Evolutionary conservation across 2,888 invertebrate genomes (phyloP).

Genomic region (Eucera pruinosa): DNA sequence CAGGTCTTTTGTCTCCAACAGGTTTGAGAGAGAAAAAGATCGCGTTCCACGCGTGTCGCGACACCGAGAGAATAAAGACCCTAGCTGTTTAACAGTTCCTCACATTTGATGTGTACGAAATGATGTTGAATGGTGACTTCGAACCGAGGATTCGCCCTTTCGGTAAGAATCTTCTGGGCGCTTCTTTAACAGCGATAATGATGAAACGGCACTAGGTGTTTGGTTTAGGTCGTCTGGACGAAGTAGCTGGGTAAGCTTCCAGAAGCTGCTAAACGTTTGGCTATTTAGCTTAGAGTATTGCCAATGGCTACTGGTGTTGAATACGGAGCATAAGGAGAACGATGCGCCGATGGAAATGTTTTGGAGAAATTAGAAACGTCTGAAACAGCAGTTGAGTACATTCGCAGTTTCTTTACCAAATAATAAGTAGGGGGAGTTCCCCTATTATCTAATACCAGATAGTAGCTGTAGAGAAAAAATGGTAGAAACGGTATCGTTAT

Average conservation of each 20-base stretch:
- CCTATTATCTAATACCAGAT: too few species aligned
- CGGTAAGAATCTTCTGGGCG: not conserved
- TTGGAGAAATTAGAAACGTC: too few species aligned
- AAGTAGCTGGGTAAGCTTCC: slow-evolving; percentile 3
- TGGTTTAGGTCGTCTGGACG: not conserved
- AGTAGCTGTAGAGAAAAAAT: too few species aligned
- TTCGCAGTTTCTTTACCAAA: too few species aligned
- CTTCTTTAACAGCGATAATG: slow-evolving; percentile 25
- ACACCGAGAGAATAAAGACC: slow-evolving; percentile 32
- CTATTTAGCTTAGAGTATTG: slow-evolving; percentile 15
- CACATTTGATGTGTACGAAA: slow-evolving; percentile 11
- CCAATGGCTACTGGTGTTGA: not conserved
- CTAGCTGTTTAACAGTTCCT: slow-evolving; percentile 44
- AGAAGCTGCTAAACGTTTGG: not conserved
- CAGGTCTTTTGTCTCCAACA: slow-evolving; percentile 37
- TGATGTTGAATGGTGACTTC: not conserved
- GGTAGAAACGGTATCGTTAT: too few species aligned
- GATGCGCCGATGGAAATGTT: not conserved
- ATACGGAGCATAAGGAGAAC: not conserved
- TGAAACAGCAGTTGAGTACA: too few species aligned
- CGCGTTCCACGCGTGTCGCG: slow-evolving; percentile 49
- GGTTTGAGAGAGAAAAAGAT: not conserved
- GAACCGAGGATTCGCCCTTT: slow-evolving; percentile 17
- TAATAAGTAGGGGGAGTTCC: too few species aligned
- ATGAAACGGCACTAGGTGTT: slow-evolving; percentile 16